Evolutionary conservation across 2,888 invertebrate genomes (phyloP).

Genomic region (Acanthosepion lycidas): DNA sequence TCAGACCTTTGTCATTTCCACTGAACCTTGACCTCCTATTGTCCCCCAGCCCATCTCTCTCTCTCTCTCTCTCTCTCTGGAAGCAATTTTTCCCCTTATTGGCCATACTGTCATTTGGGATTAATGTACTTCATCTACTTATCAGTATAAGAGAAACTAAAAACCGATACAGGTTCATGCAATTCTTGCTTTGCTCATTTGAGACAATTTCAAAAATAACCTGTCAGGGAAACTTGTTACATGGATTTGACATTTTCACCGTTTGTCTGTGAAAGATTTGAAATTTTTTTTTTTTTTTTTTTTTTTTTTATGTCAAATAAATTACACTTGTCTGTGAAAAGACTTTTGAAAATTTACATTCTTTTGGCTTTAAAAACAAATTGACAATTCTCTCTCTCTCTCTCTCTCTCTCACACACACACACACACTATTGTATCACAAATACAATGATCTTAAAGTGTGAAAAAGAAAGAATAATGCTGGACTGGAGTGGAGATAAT

Average conservation of each 20-base stretch:
- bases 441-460: too few species aligned
- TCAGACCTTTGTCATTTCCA: conserved; percentile 14
- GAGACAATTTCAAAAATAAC: too few species aligned
- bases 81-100: not conserved
- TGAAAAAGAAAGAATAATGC: not conserved
- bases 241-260: not conserved
- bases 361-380: not conserved
- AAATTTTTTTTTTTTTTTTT: not conserved
- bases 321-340: not conserved
- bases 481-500: not conserved
- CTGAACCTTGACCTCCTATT: not conserved
- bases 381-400: not conserved
- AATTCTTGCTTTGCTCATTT: not conserved
- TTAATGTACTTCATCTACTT: not conserved
- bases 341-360: not conserved
- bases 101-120: not conserved
- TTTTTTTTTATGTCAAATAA: not conserved
- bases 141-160: not conserved
- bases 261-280: not conserved
- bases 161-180: not conserved
- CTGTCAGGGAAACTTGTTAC: not conserved
- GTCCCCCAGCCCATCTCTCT: not conserved
- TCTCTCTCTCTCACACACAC: too few species aligned
- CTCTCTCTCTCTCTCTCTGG: too few species aligned
- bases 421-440: too few species aligned